Evolutionary conservation across 2,113 vertebrate genomes (phyloP).

Genomic region (Benitochromis conjunctus): DNA sequence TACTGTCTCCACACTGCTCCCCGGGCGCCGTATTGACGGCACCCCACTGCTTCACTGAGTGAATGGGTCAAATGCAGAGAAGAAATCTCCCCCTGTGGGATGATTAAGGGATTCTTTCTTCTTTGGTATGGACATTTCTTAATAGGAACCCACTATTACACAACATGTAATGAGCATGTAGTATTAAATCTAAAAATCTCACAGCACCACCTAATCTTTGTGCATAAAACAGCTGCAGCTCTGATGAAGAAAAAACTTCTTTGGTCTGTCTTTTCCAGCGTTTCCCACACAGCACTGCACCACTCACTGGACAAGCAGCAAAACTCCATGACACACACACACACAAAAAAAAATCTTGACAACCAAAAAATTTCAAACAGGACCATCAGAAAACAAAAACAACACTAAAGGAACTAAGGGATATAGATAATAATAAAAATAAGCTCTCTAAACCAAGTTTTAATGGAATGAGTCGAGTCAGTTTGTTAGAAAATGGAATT

Average conservation of each 20-base stretch:
- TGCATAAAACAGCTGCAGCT: slow-evolving; percentile 13
- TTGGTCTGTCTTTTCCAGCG: neutral
- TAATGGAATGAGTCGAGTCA: neutral
- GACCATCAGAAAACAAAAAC: neutral
- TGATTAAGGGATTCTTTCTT: too few species aligned
- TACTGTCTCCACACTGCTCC: too few species aligned
- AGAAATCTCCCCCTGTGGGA: too few species aligned
- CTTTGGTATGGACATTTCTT: neutral
- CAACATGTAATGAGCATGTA: neutral
- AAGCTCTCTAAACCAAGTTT: neutral
- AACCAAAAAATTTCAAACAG: neutral
- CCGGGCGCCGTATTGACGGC: too few species aligned
- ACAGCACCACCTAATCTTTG: neutral
- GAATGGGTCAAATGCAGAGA: too few species aligned
- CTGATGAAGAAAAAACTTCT: neutral
- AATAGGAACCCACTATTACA: neutral
- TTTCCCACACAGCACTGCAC: neutral
- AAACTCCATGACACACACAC: neutral
- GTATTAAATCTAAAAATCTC: neutral
- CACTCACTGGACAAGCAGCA: neutral
- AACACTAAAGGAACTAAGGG: neutral
- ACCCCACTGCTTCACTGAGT: too few species aligned
- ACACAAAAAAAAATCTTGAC: neutral
- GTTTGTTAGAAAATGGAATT: neutral
- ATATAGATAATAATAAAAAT: neutral